These are phyloP conservation scores for Nerophis lumbriciformis DNA, from an alignment of 2,113 vertebrate genomes.

Conservation along the genomic window DNA sequence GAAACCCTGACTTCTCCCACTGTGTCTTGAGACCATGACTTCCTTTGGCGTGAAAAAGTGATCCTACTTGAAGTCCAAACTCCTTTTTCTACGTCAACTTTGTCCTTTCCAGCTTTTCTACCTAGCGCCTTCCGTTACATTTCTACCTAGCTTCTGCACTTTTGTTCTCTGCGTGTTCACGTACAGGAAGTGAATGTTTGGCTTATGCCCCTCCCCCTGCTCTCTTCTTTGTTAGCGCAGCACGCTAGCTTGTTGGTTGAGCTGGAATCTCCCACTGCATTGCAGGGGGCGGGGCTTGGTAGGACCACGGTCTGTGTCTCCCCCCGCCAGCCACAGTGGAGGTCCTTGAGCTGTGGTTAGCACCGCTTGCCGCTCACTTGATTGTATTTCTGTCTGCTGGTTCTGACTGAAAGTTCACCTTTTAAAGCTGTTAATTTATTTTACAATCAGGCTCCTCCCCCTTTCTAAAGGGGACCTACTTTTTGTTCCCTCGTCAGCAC, in stretches of 20 bases:
- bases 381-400: conserved; percentile 44
- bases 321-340: conserved; percentile 38
- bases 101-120: conserved; percentile 82
- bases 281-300: conserved; percentile 27
- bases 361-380: conserved; percentile 23
- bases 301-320: conserved; percentile 43
- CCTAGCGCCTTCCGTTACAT: conserved; percentile 75
- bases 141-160: conserved; percentile 89
- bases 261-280: conserved; percentile 77
- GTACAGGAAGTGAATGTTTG: conserved; percentile 41
- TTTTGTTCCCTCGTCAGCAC: background rate
- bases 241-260: conserved; percentile 55
- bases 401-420: conserved; percentile 19
- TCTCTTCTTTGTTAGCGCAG: background rate
- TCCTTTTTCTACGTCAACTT: conserved; percentile 83
- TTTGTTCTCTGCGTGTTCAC: conserved; percentile 61
- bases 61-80: conserved; percentile 74
- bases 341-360: conserved; percentile 25
- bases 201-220: conserved; percentile 17
- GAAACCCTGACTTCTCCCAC: conserved; percentile 39
- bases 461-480: background rate
- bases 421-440: conserved; percentile 10
- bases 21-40: no score
- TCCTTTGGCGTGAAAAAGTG: conserved; percentile 20
- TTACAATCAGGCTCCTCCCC: conserved; percentile 9